phyloP scores from a whole-genome alignment of 2,113 vertebrate species.

The Oenanthe melanoleuca region DNA sequence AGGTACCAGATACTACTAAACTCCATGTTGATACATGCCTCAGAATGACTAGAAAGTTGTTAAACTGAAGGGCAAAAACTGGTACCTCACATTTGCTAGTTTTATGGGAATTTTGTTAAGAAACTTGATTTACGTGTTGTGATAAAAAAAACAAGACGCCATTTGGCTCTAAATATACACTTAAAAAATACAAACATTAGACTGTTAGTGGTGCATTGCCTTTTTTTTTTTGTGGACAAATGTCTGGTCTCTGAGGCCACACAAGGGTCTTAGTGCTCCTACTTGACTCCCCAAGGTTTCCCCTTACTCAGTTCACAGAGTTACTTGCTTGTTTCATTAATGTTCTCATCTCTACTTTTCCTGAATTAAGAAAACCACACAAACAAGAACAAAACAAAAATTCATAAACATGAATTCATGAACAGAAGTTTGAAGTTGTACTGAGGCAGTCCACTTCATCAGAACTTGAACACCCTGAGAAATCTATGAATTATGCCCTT shows the following conservation, averaged over 20 bases:
- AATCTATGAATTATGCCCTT: background rate
- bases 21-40: background rate
- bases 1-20: background rate
- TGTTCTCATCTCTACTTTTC: background rate
- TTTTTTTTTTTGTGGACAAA: background rate
- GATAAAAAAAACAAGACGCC: background rate
- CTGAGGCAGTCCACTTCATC: background rate
- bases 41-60: background rate
- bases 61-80: background rate
- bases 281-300: background rate
- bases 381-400: background rate
- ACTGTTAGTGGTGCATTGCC: background rate
- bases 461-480: background rate
- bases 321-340: background rate
- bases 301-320: background rate
- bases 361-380: background rate
- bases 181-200: background rate
- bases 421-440: background rate
- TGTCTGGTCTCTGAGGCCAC: background rate
- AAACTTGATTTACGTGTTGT: background rate
- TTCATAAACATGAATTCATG: background rate
- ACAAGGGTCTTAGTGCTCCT: background rate
- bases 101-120: background rate
- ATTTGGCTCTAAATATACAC: background rate
- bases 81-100: background rate